A percentile compares a stretch with the other conserved stretches of the same genome.
Evolutionary conservation across 2,888 invertebrate species (phyloP).

Genomic region (Hesperia comma): DNA sequence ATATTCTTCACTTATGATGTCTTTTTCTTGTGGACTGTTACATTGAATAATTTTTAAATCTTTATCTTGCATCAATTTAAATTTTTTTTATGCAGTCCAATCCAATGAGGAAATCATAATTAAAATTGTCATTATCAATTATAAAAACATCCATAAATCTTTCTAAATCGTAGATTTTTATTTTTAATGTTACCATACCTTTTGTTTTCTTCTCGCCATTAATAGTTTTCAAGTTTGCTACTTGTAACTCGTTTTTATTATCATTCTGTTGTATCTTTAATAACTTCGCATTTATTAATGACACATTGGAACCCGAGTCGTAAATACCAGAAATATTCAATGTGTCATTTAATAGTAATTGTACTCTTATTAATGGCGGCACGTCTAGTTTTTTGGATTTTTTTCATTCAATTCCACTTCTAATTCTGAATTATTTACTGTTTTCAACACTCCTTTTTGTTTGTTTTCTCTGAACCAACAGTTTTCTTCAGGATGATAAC

Average conservation of each 20-base stretch:
- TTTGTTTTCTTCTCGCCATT: constrained; percentile 25
- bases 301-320: constrained; percentile 17
- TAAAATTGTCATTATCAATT: constrained; percentile 43
- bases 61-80: constrained; percentile 39
- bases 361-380: constrained; percentile 23
- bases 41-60: constrained; percentile 38
- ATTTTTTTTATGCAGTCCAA: constrained; percentile 43
- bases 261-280: constrained; percentile 3
- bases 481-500: too few relatives aligned
- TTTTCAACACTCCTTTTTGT: too few relatives aligned
- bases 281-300: constrained; percentile 18
- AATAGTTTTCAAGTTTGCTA: constrained; percentile 21
- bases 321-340: constrained; percentile 9
- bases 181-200: constrained; percentile 36
- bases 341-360: constrained; percentile 1
- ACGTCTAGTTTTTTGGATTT: constrained; percentile 6
- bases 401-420: too few relatives aligned
- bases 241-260: too few relatives aligned
- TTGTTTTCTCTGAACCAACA: too few relatives aligned
- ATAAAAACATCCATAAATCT: constrained; percentile 40
- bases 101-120: constrained; percentile 45
- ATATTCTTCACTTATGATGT: neutral
- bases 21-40: too few relatives aligned
- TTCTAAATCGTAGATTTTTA: constrained; percentile 40
- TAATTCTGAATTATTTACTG: too few relatives aligned